Percentiles rank a stretch among this genome's conserved stretches.
phyloP scores from a whole-genome alignment of 1,140 invertebrate species.

The Drosophila santomea region DNA sequence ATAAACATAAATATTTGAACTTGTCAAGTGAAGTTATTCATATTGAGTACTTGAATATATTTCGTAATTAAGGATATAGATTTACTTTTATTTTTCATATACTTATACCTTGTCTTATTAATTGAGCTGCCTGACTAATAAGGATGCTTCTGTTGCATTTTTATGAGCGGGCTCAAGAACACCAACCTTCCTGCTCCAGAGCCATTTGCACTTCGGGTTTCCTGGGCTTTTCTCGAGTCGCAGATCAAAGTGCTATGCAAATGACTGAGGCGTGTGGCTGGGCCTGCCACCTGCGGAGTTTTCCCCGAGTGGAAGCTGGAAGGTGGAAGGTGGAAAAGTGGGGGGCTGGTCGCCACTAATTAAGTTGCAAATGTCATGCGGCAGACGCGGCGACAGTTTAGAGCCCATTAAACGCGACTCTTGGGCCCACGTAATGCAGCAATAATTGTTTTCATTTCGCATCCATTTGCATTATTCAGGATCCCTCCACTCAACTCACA shows the following conservation, averaged over 20 bases:
- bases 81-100: background rate
- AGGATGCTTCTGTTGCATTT: slow-evolving; percentile 46
- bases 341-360: slow-evolving; percentile 66
- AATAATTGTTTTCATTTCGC: slow-evolving; percentile 76
- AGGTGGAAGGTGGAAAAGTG: slow-evolving; percentile 12
- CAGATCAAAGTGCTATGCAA: slow-evolving; percentile 76
- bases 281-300: slow-evolving; percentile 45
- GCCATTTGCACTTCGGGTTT: background rate
- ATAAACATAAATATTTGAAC: slow-evolving; percentile 32
- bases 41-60: no score
- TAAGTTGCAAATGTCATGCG: slow-evolving; percentile 70
- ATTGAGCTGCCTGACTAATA: slow-evolving; percentile 1
- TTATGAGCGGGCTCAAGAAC: slow-evolving; percentile 42
- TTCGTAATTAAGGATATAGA: no score
- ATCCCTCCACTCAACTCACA: slow-evolving; percentile 19
- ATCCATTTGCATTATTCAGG: slow-evolving; percentile 66
- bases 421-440: slow-evolving; percentile 62
- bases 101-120: slow-evolving; percentile 7
- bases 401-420: slow-evolving; percentile 74
- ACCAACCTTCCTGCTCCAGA: background rate
- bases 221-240: slow-evolving; percentile 21
- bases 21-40: background rate
- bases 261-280: slow-evolving; percentile 48
- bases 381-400: slow-evolving; percentile 61
- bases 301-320: background rate